Percentiles rank a stretch among this genome's conserved stretches.
Conservation (phyloP, 2,113 vertebrate genomes). For the Cercopithecus mona region DNA sequence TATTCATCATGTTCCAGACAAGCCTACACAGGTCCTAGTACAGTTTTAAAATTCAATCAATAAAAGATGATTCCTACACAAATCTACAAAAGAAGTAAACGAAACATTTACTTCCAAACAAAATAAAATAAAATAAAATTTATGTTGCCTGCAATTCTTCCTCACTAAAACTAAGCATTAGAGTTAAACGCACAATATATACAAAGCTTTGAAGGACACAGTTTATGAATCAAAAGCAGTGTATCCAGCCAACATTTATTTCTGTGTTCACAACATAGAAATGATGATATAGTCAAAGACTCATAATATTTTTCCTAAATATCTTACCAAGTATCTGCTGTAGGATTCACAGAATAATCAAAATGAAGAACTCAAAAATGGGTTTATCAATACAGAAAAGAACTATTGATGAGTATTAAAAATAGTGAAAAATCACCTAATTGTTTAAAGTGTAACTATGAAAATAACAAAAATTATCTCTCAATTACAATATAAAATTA, state of each 20-base stretch:
- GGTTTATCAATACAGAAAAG: not conserved
- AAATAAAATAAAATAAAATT: not conserved
- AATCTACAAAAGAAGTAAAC: not conserved
- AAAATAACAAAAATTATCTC: not conserved
- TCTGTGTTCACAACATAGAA: not conserved
- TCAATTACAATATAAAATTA: not conserved
- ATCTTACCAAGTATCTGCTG: too few species aligned
- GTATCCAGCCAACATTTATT: not conserved
- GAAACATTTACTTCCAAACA: not conserved
- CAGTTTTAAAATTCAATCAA: conserved; percentile 17
- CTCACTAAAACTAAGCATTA: not conserved
- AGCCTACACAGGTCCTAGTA: not conserved
- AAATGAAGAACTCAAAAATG: not conserved
- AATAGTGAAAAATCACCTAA: not conserved
- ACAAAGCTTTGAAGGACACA: not conserved
- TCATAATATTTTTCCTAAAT: not conserved
- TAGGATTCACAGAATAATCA: not conserved
- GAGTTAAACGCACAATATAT: not conserved
- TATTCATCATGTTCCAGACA: not conserved
- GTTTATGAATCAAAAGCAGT: not conserved
- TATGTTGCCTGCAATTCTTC: not conserved
- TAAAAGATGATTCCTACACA: not conserved
- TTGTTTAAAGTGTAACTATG: not conserved
- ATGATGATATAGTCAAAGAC: not conserved
- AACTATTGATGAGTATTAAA: not conserved